Conservation (phyloP, 2,888 invertebrate genomes). For the Diplazon laetatorius region DNA sequence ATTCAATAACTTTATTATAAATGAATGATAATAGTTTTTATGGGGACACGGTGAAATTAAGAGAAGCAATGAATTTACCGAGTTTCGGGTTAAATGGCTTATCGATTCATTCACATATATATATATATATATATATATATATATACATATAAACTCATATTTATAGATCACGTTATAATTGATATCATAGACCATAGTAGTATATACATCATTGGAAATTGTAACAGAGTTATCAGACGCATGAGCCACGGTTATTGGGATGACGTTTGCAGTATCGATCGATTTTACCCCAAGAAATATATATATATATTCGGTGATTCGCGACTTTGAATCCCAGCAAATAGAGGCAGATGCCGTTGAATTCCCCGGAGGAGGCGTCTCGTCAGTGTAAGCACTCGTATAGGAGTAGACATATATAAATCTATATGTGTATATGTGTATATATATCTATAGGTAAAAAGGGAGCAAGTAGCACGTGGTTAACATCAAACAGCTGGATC, state of each 20-base stretch:
- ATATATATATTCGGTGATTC: conserved; percentile 62
- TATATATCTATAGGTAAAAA: conserved; percentile 70
- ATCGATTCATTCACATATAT: no score
- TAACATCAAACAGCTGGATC: conserved; percentile 82
- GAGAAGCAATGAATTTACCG: no score
- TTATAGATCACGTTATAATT: no score
- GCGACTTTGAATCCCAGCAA: conserved; percentile 52
- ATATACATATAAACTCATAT: background rate
- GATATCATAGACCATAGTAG: background rate
- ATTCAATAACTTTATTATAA: no score
- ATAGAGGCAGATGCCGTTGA: conserved; percentile 75
- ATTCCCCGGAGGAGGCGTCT: conserved; percentile 48
- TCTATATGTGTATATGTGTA: no score
- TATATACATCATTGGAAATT: conserved; percentile 28
- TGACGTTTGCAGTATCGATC: conserved; percentile 57
- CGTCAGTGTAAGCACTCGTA: conserved; percentile 15
- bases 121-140: no score
- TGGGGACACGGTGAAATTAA: no score
- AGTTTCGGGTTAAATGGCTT: no score
- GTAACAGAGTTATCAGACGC: conserved; percentile 11
- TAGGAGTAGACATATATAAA: no score
- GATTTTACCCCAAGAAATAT: conserved; percentile 55
- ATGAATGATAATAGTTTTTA: no score
- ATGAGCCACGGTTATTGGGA: conserved; percentile 36
- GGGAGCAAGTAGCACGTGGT: conserved; percentile 75